phyloP scores from a whole-genome alignment of 2,113 vertebrate genomes.

The Protobothrops mucrosquamatus region DNA sequence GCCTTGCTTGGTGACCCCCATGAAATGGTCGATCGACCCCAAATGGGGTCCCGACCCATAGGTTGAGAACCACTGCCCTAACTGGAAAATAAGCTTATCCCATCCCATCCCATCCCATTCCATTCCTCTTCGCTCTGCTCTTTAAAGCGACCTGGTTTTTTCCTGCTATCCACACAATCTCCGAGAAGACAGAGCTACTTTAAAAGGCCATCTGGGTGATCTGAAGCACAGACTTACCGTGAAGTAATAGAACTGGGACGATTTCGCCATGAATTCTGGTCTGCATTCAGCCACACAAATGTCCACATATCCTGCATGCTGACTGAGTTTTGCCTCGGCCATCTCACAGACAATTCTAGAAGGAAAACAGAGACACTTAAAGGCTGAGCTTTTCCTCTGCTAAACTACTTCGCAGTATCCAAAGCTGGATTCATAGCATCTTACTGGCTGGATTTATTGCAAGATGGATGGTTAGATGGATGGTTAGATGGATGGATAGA shows the following conservation, averaged over 20 bases:
- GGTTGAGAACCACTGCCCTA: no score
- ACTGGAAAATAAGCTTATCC: no score
- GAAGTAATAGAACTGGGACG: slow-evolving; percentile 94
- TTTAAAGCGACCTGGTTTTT: no score
- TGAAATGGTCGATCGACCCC: no score
- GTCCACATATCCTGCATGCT: slow-evolving; percentile 89
- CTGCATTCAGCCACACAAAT: slow-evolving; percentile 91
- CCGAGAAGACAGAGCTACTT: not conserved
- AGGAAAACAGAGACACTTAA: slow-evolving; percentile 30
- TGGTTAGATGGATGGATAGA: not conserved
- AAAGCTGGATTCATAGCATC: not conserved
- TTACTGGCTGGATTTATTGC: not conserved
- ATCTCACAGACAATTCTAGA: slow-evolving; percentile 97
- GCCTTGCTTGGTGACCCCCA: no score
- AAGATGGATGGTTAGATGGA: not conserved
- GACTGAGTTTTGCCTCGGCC: slow-evolving; percentile 91
- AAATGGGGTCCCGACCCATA: no score
- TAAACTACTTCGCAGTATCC: not conserved
- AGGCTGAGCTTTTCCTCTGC: not conserved
- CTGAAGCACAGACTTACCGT: slow-evolving; percentile 81
- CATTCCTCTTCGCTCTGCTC: no score
- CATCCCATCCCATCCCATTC: no score
- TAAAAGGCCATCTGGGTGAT: not conserved
- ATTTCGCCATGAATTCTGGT: slow-evolving; percentile 89
- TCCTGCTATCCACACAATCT: no score